Percentiles rank a stretch among this genome's conserved stretches.
Conservation (phyloP, 1,140 invertebrate genomes). For the Brachionus calyciflorus region DNA sequence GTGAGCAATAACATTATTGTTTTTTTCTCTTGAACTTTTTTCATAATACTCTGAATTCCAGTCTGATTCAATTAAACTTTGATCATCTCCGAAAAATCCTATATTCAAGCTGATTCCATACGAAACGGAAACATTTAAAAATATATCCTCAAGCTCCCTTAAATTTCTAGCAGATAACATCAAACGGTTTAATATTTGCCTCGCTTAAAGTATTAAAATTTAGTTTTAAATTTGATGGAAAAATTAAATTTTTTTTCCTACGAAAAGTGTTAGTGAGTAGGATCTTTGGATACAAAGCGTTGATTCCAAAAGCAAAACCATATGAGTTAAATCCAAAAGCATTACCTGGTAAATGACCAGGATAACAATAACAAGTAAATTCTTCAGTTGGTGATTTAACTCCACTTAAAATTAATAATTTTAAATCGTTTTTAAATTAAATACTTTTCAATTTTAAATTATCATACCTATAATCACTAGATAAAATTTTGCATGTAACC, state of each 20-base stretch:
- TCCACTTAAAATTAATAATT: neutral
- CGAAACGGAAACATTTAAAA: neutral
- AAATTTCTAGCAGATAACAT: conserved; percentile 32
- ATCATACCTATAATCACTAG: conserved; percentile 4
- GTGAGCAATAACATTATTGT: neutral
- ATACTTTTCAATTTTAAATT: neutral
- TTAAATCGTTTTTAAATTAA: too few relatives aligned
- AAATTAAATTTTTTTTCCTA: too few relatives aligned
- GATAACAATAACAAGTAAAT: conserved; percentile 46
- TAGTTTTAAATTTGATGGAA: neutral
- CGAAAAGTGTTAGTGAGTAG: neutral
- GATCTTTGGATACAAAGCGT: conserved; percentile 29
- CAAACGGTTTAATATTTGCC: conserved; percentile 39
- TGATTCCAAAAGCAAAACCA: conserved; percentile 10
- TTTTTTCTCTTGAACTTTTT: neutral
- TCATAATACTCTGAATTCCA: conserved; percentile 25
- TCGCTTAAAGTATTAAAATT: neutral
- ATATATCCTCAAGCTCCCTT: conserved; percentile 13
- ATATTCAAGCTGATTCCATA: conserved; percentile 41
- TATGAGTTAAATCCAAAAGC: conserved; percentile 28
- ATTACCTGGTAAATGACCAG: conserved; percentile 41
- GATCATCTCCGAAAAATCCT: conserved; percentile 27
- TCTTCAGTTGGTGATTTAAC: conserved; percentile 14
- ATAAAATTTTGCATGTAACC: neutral
- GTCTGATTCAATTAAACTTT: neutral